Base-by-base conservation (phyloP, 1,140 invertebrate genomes). In the Lepidurus packardi region DNA sequence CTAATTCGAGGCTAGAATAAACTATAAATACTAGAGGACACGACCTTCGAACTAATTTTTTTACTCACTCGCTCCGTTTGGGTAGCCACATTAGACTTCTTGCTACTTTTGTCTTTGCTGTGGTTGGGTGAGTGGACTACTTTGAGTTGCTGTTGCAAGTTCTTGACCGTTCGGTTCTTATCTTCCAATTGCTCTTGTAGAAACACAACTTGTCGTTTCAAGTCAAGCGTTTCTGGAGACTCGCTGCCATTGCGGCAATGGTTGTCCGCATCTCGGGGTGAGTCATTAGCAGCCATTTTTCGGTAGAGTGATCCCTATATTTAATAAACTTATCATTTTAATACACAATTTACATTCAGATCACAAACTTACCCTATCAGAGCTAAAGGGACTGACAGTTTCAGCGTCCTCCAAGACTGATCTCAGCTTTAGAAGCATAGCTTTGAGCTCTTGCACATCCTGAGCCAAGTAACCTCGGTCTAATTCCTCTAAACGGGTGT, bases 51-150 rank as follows among this genome's bases (percentile, higher is more conserved):
- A 65, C 53, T 65, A n/a, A 16, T 16, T 34, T 34, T 65, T 65
- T n/a, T 65, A n/a, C 53, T 9, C 21, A 65, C 53, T 65, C 53
- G 16, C 16, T 65, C 53, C 16, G 53, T 65, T 21, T 65, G 53
- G 9, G 53, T 65, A 65, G 53, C 53, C 21, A 65, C 53, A 65
- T 65, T 65, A n/a, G 21, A n/a, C 53, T 65, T 65, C 53, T 65
- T 65, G 53, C 53, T 65, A 65, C 21, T 65, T 65, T 65, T 65
- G 13, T 65, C 53, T 65, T 65, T 65, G 53, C 53, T 65, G 16
- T 65, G 53, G 21, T 65, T 65, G 53, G 53, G 21, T 21, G 13
- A 7, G 16, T 65, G 53, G 16, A 21, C 53, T 13, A 65, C 21
- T 65, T 65, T 65, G 16, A 65, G 21, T 3, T 65, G 53, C 53